Evolutionary conservation across 2,888 invertebrate species (phyloP), one percentile per base, ranked within the genome.

Genomic region (Campopleginae sp.): DNA sequence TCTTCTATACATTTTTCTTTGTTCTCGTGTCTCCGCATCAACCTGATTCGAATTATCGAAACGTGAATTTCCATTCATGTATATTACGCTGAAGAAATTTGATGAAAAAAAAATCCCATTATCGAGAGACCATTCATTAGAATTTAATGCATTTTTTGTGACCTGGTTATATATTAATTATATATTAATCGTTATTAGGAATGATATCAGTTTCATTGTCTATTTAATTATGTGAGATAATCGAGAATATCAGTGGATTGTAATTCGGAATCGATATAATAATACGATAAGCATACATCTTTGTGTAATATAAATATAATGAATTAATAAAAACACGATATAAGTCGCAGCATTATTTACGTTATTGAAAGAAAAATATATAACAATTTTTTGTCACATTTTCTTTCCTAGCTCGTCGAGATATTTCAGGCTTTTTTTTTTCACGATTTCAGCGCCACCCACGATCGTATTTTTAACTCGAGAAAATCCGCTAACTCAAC

Each of bases 221-320:
- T 91, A 90, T 91, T 91, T 89, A 91, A 90, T 88, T 88, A 89
- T 87, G 88, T 88, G 88, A 86, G 89, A 89, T 88, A 87, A 86
- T 90, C 87, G 86, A 89, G 83, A 88, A 89, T 88, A 89, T 85
- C 87, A 88, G 88, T 88, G 88, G 87, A 91, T 90, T 91, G 90
- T 91, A 87, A 91, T 90, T 91, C 88, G 89, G 87, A 89, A 89
- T 91, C 88, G 89, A 91, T 90, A 89, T 89, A 91, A 92, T 89
- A 89, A 90, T 91, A 91, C 90, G 89, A 89, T 92, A 92, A 91
- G 89, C 91, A 91, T 92, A 91, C 90, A 91, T 91, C 90, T 92
- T 91, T 92, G 92, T 92, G 92, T 92, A 92, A 91, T 90, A 92
- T 91, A 92, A 91, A 91, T 90, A 91, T 91, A 89, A 90, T 89